Evolutionary conservation across 2,888 invertebrate species (phyloP), one percentile per base, ranked within the genome.

Genomic region (Coenonympha glycerion): DNA sequence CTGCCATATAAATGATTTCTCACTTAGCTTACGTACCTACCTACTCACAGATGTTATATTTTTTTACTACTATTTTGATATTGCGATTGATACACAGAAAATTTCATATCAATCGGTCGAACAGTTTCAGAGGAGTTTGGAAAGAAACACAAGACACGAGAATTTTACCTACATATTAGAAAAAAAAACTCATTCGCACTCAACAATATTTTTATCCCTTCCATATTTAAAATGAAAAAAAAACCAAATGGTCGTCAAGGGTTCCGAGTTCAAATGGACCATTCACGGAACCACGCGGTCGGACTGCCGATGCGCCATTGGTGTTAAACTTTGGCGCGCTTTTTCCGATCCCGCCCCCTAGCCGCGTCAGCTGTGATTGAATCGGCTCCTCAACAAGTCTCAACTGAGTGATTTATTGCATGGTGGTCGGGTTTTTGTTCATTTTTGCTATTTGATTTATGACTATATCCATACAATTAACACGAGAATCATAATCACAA

Each of bases 361-460:
- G 57, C 62, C 74, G 71, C 80, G 80, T 81, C 86, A 84, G 85
- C 78, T 80, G 79, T 81, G 82, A 84, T 81, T 83, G 81, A 84
- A 82, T 79, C 76, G 75, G 67, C 66, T 68, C 60, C 68, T 66
- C 68, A 69, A 59, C 61, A 72, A 77, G 79, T 60, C 68, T 66
- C 68, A 69, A 59, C 61, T 73, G 77, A 80, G 68, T 87, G 84
- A 87, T 86, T 85, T 85, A 86, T 84, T 75, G 72, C 69, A 57
- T 64, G 69, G 60, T 60, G 64, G 62, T 66, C 71, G 71, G 62
- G 76, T 71, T 65, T 66, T 66, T 62, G 58, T 59, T 61, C 52
- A 49, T 56, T 74, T 71, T 75, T 69, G 67, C 71, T 61, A 61
- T 68, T 70, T 78, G 73, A 80, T 80, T 80, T 82, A 79, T 76